Evolutionary conservation across 2,888 invertebrate species (phyloP).

Genomic region (Eulithis testata): DNA sequence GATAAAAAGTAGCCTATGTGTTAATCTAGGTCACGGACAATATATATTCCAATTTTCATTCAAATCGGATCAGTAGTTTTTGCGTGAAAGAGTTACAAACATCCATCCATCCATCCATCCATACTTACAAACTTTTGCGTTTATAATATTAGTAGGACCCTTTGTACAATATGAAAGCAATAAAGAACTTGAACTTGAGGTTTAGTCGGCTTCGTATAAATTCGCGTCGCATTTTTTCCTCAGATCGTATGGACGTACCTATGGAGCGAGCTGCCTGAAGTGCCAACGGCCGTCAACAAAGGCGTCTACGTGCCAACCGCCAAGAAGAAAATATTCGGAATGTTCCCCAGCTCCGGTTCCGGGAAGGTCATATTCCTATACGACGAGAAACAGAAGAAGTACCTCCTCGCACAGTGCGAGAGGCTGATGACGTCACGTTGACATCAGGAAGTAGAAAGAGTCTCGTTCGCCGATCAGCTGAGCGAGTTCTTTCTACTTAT

Average conservation of each 20-base stretch:
- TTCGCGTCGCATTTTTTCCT: not conserved
- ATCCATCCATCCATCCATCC: too few relatives aligned
- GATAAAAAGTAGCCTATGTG: too few relatives aligned
- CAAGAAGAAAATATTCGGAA: slow-evolving; percentile 85
- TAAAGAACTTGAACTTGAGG: too few relatives aligned
- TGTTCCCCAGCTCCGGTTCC: slow-evolving; percentile 86
- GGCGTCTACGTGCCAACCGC: slow-evolving; percentile 87
- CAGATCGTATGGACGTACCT: slow-evolving; percentile 91
- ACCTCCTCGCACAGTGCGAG: slow-evolving; percentile 72
- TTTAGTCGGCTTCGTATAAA: too few relatives aligned
- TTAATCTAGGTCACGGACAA: too few relatives aligned
- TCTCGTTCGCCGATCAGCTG: slow-evolving; percentile 55
- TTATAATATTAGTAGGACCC: too few relatives aligned
- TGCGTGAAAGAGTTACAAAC: too few relatives aligned
- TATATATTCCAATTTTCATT: too few relatives aligned
- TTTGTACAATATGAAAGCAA: too few relatives aligned
- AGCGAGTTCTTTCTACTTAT: slow-evolving; percentile 76
- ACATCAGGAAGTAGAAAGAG: slow-evolving; percentile 78
- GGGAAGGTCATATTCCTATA: slow-evolving; percentile 84
- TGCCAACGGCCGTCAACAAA: slow-evolving; percentile 87
- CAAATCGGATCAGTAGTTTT: too few relatives aligned
- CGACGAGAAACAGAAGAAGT: slow-evolving; percentile 76
- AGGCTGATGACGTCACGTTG: slow-evolving; percentile 74
- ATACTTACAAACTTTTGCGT: too few relatives aligned
- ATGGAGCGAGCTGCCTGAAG: slow-evolving; percentile 90